Evolutionary conservation across 2,888 invertebrate genomes (phyloP).

Genomic region (Scaptomyza polygonia): DNA sequence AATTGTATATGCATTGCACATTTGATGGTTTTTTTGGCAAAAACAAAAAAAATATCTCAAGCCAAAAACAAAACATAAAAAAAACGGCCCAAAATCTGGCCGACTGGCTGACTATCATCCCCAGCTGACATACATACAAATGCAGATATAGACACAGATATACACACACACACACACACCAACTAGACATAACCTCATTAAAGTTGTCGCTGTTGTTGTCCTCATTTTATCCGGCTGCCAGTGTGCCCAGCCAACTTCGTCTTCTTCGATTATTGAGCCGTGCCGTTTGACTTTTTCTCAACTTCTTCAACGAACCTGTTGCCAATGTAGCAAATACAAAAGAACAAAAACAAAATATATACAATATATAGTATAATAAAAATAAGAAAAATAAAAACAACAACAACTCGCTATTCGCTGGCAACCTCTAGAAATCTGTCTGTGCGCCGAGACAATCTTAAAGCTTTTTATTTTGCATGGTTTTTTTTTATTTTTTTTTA

Average conservation of each 20-base stretch:
- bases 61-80: constrained; percentile 12
- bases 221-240: constrained; percentile 70
- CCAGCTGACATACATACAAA: constrained; percentile 50
- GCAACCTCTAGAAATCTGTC: constrained; percentile 65
- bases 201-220: constrained; percentile 76
- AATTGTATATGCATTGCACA: constrained; percentile 54
- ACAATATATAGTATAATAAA: constrained; percentile 23
- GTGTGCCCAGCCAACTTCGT: constrained; percentile 24
- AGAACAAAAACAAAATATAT: constrained; percentile 19
- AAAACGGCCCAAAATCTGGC: constrained; percentile 18
- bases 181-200: constrained; percentile 75
- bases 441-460: constrained; percentile 44
- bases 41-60: constrained; percentile 3
- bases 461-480: constrained; percentile 24
- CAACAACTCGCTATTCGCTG: constrained; percentile 34
- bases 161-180: constrained; percentile 33
- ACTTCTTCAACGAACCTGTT: constrained; percentile 64
- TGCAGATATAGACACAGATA: constrained; percentile 15
- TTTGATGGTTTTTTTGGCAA: constrained; percentile 35
- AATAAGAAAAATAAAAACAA: constrained; percentile 36
- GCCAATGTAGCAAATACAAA: constrained; percentile 61
- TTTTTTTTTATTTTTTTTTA: constrained; percentile 1
- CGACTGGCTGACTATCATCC: constrained; percentile 44
- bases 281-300: constrained; percentile 72
- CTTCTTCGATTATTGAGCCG: constrained; percentile 74